Evolutionary conservation across 2,888 invertebrate genomes (phyloP).

Genomic region (Xylocampa areola): DNA sequence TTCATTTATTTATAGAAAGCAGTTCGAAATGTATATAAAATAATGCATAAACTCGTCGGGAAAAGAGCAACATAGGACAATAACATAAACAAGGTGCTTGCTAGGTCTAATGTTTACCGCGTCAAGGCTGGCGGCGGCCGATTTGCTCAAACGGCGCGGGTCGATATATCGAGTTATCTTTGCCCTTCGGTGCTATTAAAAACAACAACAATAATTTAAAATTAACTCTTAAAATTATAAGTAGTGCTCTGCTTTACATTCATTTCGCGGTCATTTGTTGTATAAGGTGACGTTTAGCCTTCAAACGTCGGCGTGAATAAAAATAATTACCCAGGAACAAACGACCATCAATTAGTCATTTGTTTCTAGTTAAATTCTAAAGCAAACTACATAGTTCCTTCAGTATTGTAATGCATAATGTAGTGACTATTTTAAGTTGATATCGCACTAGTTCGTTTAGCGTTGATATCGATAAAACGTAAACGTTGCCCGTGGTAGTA

Average conservation of each 20-base stretch:
- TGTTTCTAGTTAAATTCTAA: slow-evolving; percentile 8
- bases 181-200: slow-evolving; percentile 87
- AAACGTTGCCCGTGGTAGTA: background rate
- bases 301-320: slow-evolving; percentile 21
- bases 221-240: slow-evolving; percentile 11
- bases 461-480: too few relatives aligned
- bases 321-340: slow-evolving; percentile 37
- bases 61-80: slow-evolving; percentile 68
- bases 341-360: slow-evolving; percentile 4
- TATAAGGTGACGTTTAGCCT: slow-evolving; percentile 6
- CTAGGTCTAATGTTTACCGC: slow-evolving; percentile 79
- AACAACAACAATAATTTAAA: slow-evolving; percentile 67
- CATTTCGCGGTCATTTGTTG: slow-evolving; percentile 3
- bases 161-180: slow-evolving; percentile 87
- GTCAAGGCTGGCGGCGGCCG: slow-evolving; percentile 82
- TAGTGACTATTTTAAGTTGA: too few relatives aligned
- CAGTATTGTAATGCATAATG: too few relatives aligned
- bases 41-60: slow-evolving; percentile 44
- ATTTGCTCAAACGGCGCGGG: slow-evolving; percentile 85
- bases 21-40: slow-evolving; percentile 50
- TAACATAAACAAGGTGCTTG: slow-evolving; percentile 74
- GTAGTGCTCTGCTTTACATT: slow-evolving; percentile 10
- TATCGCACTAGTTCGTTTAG: too few relatives aligned
- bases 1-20: slow-evolving; percentile 18
- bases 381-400: background rate